Base-by-base conservation (phyloP, 1,140 invertebrate species). In the Himalopsyche phryganea region DNA sequence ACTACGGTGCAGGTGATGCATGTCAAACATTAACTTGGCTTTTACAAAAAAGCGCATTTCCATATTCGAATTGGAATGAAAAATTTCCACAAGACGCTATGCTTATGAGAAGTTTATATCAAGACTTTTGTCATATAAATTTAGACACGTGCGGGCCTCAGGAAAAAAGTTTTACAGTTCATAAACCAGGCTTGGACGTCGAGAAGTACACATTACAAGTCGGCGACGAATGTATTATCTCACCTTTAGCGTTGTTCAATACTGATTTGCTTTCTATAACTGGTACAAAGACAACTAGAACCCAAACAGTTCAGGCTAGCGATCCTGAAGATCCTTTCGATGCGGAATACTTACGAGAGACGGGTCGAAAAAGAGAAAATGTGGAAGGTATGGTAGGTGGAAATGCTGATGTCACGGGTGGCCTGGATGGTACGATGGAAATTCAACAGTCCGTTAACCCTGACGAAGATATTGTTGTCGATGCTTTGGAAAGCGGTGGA, bases 301-400 rank as follows among this genome's bases (percentile, higher is more conserved):
- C 87, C 35, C 87, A 93, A 66, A 85, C 83, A 63, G 78, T 87
- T 38, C 85, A 85, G 56, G 80, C 81, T 19, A 90, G 92, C 45
- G 91, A 96, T 71, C 84, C 92, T 3, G 91, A 95, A 75, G 95
- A 98, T 78, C 93, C 93, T 7, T 91, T 94, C 72, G 94, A 97
- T 82, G 90, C 92, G 44, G 88, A 90, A 71, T 98, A 94, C 70
- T 75, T 98, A 2, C 79, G 90, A 66, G 92, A 94, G 79, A 94
- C 92, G 1, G 89, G 90, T 56, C 83, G 89, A 71, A 84, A 82
- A 62, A 62, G 69, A n/a, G 75, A 77, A 51, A 68, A 72, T 36
- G 74, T 67, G 1, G 60, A 65, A 48, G 58, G 52, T 6, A 15
- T 17, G n/a, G 48, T 7, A 0, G 55, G 32, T 3, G 75, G 71